Base-by-base conservation (phyloP, 1,140 invertebrate species). In the Ceratina calcarata region DNA sequence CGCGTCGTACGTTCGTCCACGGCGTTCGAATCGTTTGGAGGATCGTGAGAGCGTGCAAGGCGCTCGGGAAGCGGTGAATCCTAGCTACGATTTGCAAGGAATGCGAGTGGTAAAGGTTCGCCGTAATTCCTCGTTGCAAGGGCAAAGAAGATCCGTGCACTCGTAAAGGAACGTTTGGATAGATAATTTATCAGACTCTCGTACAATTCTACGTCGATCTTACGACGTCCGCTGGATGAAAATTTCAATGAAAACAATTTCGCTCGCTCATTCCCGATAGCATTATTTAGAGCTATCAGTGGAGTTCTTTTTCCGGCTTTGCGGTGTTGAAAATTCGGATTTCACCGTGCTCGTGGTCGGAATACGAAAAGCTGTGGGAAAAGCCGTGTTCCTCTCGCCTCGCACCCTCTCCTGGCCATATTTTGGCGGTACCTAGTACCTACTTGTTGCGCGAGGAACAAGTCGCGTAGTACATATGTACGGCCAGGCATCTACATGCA, bases 401-500 rank as follows among this genome's bases (percentile, higher is more conserved):
- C 72, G 60, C 61, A 60, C 53, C 51, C 55, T 83, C 80, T 82
- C 70, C 76, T 84, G 80, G 80, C 85, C 87, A 91, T 91, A 91
- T 91, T 91, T 91, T 87, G 90, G 90, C 84, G 88, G 89, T 89
- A 45, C 37, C 37, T 45, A 45, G 37, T 45, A 89, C 85, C 89
- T 90, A 92, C 91, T 92, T 92, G 91, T 92, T 92, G 91, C 90
- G 83, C 89, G 80, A 83, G 80, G 58, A 76, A 76, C 82, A 80
- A 83, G 71, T 74, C 79, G 84, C 85, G 78, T 82, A 78, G n/a
- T 66, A 69, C 57, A 77, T 83, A 81, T 82, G 72, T 81, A 81
- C 65, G 27, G 4, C 13, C 8, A 32, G 24, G 74, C 53, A 81
- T 83, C 75, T 84, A 86, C 81, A 83, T 24, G 13, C 24, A 65